These are phyloP conservation scores for Philonicus albiceps DNA, from an alignment of 2,888 invertebrate genomes.

Conservation along the genomic window DNA sequence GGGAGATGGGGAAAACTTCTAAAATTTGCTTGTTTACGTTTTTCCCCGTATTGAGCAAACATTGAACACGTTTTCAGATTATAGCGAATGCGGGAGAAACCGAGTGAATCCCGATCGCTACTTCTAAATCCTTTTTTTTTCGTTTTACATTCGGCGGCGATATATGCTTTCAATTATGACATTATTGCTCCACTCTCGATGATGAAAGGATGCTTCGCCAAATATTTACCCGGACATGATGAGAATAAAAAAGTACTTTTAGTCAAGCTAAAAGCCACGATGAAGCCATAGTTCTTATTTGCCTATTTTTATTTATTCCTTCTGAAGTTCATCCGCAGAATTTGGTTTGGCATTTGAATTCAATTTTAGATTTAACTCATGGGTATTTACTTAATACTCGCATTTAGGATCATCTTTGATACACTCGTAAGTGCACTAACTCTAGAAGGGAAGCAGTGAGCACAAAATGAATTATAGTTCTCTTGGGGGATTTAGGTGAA, in stretches of 20 bases:
- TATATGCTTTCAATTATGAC: slow-evolving; percentile 35
- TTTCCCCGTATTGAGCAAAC: slow-evolving; percentile 24
- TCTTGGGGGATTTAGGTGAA: no score
- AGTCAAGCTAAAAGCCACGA: not conserved
- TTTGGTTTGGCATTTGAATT: not conserved
- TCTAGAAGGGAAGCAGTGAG: not conserved
- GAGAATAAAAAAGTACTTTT: slow-evolving; percentile 5
- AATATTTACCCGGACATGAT: slow-evolving; percentile 11
- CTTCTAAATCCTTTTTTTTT: slow-evolving; percentile 24
- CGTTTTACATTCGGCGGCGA: not conserved
- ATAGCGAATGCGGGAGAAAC: not conserved
- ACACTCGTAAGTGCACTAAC: not conserved
- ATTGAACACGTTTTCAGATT: slow-evolving; percentile 27
- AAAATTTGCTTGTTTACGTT: slow-evolving; percentile 34
- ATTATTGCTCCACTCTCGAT: slow-evolving; percentile 23
- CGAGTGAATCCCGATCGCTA: not conserved
- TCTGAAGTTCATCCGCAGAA: not conserved
- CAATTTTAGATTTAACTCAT: not conserved
- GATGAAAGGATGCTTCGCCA: slow-evolving; percentile 24
- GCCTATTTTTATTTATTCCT: not conserved
- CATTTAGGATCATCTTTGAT: not conserved
- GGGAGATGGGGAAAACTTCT: slow-evolving; percentile 21
- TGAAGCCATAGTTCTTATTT: not conserved
- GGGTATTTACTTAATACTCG: not conserved
- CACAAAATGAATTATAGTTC: not conserved